Base-by-base conservation (phyloP, 2,797 vertebrate species). In the Chelidonichthys spinosus region DNA sequence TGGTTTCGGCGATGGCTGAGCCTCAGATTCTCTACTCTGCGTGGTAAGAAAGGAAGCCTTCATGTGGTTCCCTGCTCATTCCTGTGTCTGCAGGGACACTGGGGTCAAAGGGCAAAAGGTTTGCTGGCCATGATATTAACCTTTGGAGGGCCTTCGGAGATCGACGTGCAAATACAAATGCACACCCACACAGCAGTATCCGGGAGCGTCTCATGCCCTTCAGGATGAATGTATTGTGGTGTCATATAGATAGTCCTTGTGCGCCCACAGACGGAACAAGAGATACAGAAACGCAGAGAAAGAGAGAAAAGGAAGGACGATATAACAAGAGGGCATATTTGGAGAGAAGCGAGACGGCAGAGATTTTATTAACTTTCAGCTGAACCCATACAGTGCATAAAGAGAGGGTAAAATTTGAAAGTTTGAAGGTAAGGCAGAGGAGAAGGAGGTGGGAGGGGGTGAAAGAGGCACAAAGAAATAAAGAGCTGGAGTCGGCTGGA, bases 361-460 rank as follows among this genome's bases (percentile, higher is more conserved):
- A 80, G 52, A 85, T 78, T 86, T 82, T 83, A 81, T 85, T 76
- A 85, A 83, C 87, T 85, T 82, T 65, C 64, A 62, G 80, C 79
- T 79, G 81, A 85, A 88, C 78, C 74, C 72, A 80, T 76, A 78
- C 64, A 74, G 81, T 73, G 84, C 78, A 84, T 80, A 72, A 80
- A 83, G 74, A 78, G 54, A 85, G 78, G 79, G 81, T 82, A 70
- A 85, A 79, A 85, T 76, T 66, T 71, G 77, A 67, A 89, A 82
- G 76, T 88, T 86, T 85, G 71, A 83, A 90, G 82, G 67, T 69
- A 79, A 82, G 60, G 74, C 63, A 69, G 33, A 77, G 76, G 60
- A 77, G 72, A 65, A 32, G 82, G 25, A 77, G 78, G 62, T 43
- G 43, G 65, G 63, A 58, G 69, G 69, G 78, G 53, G 74, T 52